Percentiles rank a stretch among this genome's conserved stretches.
Evolutionary conservation across 2,888 invertebrate species (phyloP).

Genomic region (Drosophila dives): DNA sequence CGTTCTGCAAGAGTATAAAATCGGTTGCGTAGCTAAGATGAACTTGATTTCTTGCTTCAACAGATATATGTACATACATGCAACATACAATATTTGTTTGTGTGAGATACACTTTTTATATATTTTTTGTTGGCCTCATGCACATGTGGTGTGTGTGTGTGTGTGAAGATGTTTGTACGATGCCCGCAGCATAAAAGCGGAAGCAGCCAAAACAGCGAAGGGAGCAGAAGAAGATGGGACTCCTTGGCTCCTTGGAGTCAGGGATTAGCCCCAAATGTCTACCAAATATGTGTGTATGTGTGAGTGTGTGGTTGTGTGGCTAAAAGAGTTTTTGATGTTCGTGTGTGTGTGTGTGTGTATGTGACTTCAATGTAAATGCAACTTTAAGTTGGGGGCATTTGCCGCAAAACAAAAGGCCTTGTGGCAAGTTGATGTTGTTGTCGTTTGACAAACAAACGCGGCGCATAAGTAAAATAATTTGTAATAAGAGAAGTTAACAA

Average conservation of each 20-base stretch:
- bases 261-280: constrained; percentile 57
- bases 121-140: constrained; percentile 16
- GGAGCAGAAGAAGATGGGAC: not conserved
- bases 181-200: constrained; percentile 74
- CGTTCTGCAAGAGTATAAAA: not conserved
- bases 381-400: constrained; percentile 55
- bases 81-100: constrained; percentile 4
- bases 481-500: constrained; percentile 80
- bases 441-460: constrained; percentile 65
- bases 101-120: constrained; percentile 12
- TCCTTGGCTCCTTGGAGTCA: constrained; percentile 10
- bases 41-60: not conserved
- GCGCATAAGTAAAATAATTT: constrained; percentile 77
- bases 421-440: constrained; percentile 28
- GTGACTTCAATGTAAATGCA: constrained; percentile 71
- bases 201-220: constrained; percentile 46
- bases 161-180: constrained; percentile 70
- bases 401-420: constrained; percentile 50
- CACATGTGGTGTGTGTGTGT: constrained; percentile 44
- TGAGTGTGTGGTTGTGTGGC: constrained; percentile 7
- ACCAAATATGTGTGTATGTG: constrained; percentile 2
- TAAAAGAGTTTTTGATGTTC: not conserved
- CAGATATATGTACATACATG: constrained; percentile 3
- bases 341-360: constrained; percentile 19
- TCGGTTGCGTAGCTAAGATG: not conserved